phyloP scores from a whole-genome alignment of 2,888 invertebrate genomes.

The Limnephilus lunatus region DNA sequence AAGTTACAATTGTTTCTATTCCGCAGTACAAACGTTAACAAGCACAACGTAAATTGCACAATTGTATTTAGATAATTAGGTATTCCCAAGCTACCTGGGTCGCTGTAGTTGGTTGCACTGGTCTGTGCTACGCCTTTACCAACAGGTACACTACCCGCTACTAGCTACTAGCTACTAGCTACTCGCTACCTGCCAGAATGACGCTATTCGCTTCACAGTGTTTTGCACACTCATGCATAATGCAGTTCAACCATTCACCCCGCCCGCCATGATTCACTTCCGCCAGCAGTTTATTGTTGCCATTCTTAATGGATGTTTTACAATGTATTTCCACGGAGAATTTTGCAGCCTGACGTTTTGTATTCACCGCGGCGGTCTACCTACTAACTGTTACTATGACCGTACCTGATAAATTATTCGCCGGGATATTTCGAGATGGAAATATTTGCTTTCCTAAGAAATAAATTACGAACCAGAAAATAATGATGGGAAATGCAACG shows the following conservation, averaged over 20 bases:
- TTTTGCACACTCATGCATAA: constrained; percentile 29
- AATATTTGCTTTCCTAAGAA: background rate
- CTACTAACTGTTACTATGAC: background rate
- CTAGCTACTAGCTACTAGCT: background rate
- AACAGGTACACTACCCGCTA: background rate
- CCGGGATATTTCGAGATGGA: background rate
- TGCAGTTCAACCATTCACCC: constrained; percentile 36
- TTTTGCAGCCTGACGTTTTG: constrained; percentile 30
- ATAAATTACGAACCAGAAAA: background rate
- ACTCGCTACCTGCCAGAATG: background rate
- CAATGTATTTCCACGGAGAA: constrained; percentile 45
- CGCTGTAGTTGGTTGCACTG: background rate
- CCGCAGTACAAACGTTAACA: too few relatives aligned
- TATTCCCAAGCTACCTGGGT: background rate
- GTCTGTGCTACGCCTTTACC: background rate
- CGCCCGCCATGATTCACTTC: constrained; percentile 34
- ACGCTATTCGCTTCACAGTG: background rate
- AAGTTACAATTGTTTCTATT: too few relatives aligned
- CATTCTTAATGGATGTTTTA: constrained; percentile 46
- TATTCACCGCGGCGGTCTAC: background rate
- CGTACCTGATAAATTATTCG: background rate
- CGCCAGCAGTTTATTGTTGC: constrained; percentile 42
- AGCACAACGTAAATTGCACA: background rate
- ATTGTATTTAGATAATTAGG: background rate
- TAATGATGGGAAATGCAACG: too few relatives aligned